A percentile compares a stretch with the other conserved stretches of the same genome.
These are phyloP conservation scores for Yponomeuta sedellus DNA, from an alignment of 2,888 invertebrate genomes.

Conservation along the genomic window DNA sequence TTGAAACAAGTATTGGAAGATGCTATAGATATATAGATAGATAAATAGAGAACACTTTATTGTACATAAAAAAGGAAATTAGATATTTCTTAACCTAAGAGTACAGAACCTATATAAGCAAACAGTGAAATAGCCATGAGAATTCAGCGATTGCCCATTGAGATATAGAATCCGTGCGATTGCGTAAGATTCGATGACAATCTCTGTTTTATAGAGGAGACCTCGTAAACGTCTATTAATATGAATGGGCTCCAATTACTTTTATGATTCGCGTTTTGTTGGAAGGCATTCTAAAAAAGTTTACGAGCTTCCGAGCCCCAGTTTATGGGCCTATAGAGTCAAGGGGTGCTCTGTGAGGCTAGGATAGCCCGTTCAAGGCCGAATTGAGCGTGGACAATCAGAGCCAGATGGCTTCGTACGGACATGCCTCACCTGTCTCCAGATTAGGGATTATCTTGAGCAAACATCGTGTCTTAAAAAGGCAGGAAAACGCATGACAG, in stretches of 20 bases:
- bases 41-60: too few relatives aligned
- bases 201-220: slow-evolving; percentile 71
- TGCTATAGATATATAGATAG: too few relatives aligned
- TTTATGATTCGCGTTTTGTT: slow-evolving; percentile 75
- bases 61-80: too few relatives aligned
- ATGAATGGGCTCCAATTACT: slow-evolving; percentile 76
- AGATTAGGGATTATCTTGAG: neutral
- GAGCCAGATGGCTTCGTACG: slow-evolving; percentile 49
- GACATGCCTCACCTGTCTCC: slow-evolving; percentile 40
- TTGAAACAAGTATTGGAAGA: too few relatives aligned
- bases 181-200: slow-evolving; percentile 68
- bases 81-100: too few relatives aligned
- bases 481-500: slow-evolving; percentile 9
- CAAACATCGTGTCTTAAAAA: neutral
- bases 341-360: slow-evolving; percentile 30
- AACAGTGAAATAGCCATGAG: slow-evolving; percentile 46
- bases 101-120: too few relatives aligned
- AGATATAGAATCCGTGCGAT: slow-evolving; percentile 36
- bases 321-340: slow-evolving; percentile 38
- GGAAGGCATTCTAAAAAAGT: slow-evolving; percentile 67
- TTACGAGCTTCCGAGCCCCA: slow-evolving; percentile 65
- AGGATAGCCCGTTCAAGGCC: slow-evolving; percentile 27
- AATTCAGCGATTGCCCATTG: slow-evolving; percentile 46
- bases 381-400: slow-evolving; percentile 46
- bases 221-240: slow-evolving; percentile 77